Evolutionary conservation across 1,140 invertebrate genomes (phyloP).

Genomic region (Psix sp.): DNA sequence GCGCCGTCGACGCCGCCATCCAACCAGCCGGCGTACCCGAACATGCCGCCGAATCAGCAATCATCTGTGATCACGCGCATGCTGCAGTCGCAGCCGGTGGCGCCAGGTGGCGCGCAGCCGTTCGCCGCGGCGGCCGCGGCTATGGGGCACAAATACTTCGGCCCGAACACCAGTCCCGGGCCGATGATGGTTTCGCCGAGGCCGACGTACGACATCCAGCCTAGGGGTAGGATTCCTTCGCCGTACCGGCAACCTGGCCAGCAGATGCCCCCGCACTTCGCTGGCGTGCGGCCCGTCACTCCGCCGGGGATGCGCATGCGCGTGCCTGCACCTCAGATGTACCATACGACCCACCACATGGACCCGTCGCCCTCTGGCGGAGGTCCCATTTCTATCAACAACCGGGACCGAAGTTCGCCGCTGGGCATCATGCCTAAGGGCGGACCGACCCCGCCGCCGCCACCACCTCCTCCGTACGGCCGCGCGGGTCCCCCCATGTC

Average conservation of each 20-base stretch:
- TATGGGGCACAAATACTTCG: constrained; percentile 76
- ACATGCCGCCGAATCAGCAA: constrained; percentile 75
- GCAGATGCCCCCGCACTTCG: constrained; percentile 72
- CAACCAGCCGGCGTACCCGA: constrained; percentile 65
- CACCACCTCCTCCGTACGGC: constrained; percentile 68
- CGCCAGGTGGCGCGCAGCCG: constrained; percentile 69
- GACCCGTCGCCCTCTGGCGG: constrained; percentile 79
- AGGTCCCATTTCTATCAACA: constrained; percentile 76
- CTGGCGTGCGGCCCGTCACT: constrained; percentile 70
- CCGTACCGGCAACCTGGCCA: constrained; percentile 73
- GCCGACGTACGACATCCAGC: constrained; percentile 71
- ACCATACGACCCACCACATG: constrained; percentile 77
- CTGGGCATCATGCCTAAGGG: constrained; percentile 68
- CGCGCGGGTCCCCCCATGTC: constrained; percentile 63
- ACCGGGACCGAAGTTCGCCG: constrained; percentile 71
- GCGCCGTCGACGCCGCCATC: constrained; percentile 72
- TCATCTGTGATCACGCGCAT: constrained; percentile 82
- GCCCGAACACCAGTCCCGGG: constrained; percentile 60
- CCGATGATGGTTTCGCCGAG: constrained; percentile 71
- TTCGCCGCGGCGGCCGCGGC: constrained; percentile 74
- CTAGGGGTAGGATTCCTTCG: constrained; percentile 72
- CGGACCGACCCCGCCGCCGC: constrained; percentile 71
- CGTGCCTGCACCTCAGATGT: constrained; percentile 73
- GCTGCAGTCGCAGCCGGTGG: constrained; percentile 78
- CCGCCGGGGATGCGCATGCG: constrained; percentile 72